A percentile compares a stretch with the other conserved stretches of the same genome.
Evolutionary conservation across 2,797 vertebrate genomes (phyloP).

Genomic region (Spondyliosoma cantharus): DNA sequence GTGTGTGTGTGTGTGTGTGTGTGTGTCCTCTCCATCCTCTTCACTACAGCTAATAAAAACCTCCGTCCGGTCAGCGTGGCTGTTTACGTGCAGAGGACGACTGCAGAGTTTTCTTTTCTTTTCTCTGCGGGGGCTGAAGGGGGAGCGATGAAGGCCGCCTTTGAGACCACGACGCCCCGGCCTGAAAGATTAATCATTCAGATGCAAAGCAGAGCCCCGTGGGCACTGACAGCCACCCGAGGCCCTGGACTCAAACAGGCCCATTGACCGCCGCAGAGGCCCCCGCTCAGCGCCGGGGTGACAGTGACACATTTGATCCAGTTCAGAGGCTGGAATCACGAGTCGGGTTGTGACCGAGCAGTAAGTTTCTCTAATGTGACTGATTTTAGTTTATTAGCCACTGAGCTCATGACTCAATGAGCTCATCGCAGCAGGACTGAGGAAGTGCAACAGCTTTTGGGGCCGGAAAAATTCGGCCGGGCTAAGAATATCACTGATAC

Average conservation of each 20-base stretch:
- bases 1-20: neutral
- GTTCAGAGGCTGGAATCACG: conserved; percentile 38
- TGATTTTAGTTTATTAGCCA: conserved; percentile 57
- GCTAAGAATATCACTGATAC: conserved; percentile 43
- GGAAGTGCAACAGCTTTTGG: conserved; percentile 15
- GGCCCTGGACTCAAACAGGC: conserved; percentile 55
- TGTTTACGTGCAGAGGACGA: conserved; percentile 40
- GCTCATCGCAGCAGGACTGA: conserved; percentile 31
- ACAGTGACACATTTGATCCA: conserved; percentile 44
- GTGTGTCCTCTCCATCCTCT: conserved; percentile 5
- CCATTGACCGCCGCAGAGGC: conserved; percentile 47
- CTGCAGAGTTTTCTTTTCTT: conserved; percentile 69
- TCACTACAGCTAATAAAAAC: conserved; percentile 41
- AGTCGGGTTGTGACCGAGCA: conserved; percentile 25
- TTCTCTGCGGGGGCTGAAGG: conserved; percentile 49
- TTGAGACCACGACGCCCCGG: conserved; percentile 54
- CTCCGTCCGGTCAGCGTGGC: conserved; percentile 7
- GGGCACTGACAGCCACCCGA: conserved; percentile 44
- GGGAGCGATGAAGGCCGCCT: conserved; percentile 65
- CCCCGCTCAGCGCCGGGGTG: neutral
- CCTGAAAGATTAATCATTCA: conserved; percentile 74
- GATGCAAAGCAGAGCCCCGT: conserved; percentile 57
- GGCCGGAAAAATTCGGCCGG: conserved; percentile 28
- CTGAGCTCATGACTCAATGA: conserved; percentile 47
- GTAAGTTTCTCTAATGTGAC: conserved; percentile 29